Conservation (phyloP, 2,113 vertebrate genomes). For the Elephantulus edwardii region DNA sequence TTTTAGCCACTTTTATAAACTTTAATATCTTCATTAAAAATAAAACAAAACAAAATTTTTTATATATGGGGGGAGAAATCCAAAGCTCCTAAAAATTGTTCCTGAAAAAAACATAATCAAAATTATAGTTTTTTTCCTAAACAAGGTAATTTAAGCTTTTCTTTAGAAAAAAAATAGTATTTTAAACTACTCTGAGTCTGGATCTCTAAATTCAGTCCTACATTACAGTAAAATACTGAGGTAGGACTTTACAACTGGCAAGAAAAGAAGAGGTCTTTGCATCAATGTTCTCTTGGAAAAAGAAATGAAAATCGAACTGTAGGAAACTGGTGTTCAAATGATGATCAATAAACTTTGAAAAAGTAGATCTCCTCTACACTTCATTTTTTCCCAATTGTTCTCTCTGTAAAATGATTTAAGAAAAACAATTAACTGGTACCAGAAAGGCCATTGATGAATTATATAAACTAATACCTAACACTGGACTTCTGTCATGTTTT, state of each 20-base stretch:
- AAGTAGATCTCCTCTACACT: neutral
- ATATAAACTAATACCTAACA: neutral
- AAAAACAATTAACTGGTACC: neutral
- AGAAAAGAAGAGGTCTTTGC: neutral
- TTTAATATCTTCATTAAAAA: conserved; percentile 32
- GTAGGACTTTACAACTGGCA: neutral
- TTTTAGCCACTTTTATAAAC: neutral
- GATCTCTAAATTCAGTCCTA: neutral
- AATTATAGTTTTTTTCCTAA: conserved; percentile 38
- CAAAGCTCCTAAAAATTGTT: conserved; percentile 9
- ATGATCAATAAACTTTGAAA: conserved; percentile 12
- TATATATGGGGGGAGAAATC: neutral
- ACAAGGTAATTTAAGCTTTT: conserved; percentile 18
- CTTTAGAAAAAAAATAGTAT: conserved; percentile 18
- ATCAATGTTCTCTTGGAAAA: neutral
- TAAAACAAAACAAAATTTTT: neutral
- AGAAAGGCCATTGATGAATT: neutral
- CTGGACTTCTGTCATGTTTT: neutral
- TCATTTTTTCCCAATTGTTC: neutral
- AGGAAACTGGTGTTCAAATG: conserved; percentile 26
- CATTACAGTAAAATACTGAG: neutral
- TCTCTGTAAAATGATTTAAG: conserved; percentile 19
- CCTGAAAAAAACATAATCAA: neutral
- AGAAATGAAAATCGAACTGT: conserved; percentile 25
- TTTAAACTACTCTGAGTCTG: conserved; percentile 23